Percentiles rank a stretch among this genome's conserved stretches.
Evolutionary conservation across 1,140 invertebrate genomes (phyloP).

Genomic region (Drosophila dunni): DNA sequence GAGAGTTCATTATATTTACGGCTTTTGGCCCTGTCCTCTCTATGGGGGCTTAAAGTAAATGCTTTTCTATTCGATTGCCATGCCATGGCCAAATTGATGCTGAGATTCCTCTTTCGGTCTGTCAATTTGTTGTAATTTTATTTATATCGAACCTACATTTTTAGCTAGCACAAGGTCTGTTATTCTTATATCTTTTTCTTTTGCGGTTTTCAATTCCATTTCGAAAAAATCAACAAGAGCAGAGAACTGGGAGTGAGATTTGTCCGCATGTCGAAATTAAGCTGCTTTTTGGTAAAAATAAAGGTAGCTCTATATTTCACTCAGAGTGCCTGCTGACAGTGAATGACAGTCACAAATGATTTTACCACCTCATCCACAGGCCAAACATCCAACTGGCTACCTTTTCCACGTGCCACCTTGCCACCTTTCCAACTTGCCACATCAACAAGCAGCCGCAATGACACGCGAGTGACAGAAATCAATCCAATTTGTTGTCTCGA

Average conservation of each 20-base stretch:
- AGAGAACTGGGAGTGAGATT: background rate
- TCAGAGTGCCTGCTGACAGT: constrained; percentile 24
- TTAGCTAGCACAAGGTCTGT: background rate
- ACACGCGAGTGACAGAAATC: constrained; percentile 31
- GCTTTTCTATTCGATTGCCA: background rate
- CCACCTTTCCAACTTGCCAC: constrained; percentile 7
- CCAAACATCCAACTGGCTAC: no score
- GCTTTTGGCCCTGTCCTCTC: constrained; percentile 3
- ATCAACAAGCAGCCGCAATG: constrained; percentile 8
- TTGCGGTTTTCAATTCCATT: constrained; percentile 18
- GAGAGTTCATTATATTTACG: constrained; percentile 22
- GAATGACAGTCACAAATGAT: constrained; percentile 39
- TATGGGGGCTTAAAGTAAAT: background rate
- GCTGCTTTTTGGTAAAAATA: constrained; percentile 22
- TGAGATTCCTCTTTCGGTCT: constrained; percentile 8
- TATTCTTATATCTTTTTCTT: constrained; percentile 18
- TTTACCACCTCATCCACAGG: background rate
- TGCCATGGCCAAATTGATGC: background rate
- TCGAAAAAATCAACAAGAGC: background rate
- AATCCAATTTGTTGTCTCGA: constrained; percentile 30
- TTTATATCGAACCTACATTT: constrained; percentile 17
- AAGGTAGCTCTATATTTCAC: constrained; percentile 7
- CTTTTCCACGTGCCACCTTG: background rate
- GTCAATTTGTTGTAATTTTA: constrained; percentile 30
- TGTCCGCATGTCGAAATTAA: constrained; percentile 3